Conservation (phyloP, 2,113 vertebrate species). For the Gasterosteus nipponicus region DNA sequence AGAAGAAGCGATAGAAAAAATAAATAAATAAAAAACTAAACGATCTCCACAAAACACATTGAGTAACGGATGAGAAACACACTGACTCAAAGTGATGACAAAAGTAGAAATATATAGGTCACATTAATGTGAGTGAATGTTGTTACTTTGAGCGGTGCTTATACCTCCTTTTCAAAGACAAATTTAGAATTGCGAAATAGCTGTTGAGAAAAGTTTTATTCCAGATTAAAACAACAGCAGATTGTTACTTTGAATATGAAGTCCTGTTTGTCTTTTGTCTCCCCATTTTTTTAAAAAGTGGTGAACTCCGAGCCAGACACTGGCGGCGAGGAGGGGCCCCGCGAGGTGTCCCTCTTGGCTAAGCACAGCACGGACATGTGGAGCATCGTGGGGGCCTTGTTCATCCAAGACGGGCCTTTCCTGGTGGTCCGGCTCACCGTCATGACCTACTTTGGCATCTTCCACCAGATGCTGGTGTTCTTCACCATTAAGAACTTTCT, state of each 20-base stretch:
- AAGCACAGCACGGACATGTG: constrained; percentile 88
- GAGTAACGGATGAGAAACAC: too few species aligned
- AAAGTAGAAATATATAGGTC: too few species aligned
- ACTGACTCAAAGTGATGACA: too few species aligned
- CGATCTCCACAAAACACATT: too few species aligned
- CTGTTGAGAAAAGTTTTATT: too few species aligned
- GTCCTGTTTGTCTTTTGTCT: not conserved
- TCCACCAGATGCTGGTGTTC: constrained; percentile 95
- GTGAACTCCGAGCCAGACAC: constrained; percentile 73
- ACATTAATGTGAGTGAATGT: too few species aligned
- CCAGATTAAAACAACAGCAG: too few species aligned
- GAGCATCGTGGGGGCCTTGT: constrained; percentile 88
- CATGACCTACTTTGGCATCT: constrained; percentile 84
- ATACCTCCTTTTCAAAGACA: too few species aligned
- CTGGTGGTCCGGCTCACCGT: constrained; percentile 87
- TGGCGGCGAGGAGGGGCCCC: not conserved
- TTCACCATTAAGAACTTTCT: constrained; percentile 94
- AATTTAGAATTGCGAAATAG: too few species aligned
- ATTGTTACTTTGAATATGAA: not conserved
- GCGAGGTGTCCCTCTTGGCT: constrained; percentile 74
- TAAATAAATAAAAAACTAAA: too few species aligned
- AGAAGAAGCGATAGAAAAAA: too few species aligned
- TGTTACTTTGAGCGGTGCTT: too few species aligned
- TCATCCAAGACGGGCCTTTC: constrained; percentile 96
- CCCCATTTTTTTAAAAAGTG: constrained; percentile 75